Evolutionary conservation across 2,113 vertebrate species (phyloP), one percentile per base, ranked within the genome.

Genomic region (Himantopus leucocephalus): DNA sequence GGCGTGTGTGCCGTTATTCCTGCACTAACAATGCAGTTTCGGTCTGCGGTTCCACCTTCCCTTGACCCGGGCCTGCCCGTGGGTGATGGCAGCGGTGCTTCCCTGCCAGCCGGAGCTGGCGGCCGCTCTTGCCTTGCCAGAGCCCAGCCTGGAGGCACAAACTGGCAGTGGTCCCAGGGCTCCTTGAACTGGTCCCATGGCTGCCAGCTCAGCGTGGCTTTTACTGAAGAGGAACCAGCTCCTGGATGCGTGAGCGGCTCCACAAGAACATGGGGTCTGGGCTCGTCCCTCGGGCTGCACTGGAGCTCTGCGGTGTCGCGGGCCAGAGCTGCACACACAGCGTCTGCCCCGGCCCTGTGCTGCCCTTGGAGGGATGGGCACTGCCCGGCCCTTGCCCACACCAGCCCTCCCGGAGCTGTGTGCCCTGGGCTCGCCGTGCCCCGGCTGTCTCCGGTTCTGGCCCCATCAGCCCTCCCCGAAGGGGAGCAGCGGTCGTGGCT

Each of bases 251-350:
- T 1, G 60, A 20, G 19, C 1, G 0, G 41, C 62, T 41, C 84
- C 0, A 6, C 10, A 3, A 24, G 47, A 29, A 35, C 30, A 1
- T 6, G 0, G 4, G 67, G 29, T 27, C 15, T 47, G 37, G 45
- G 14, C 29, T n/a, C 1, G 3, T 20, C 34, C 45, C 41, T 35
- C 1, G 2, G 55, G 23, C 9, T 3, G 14, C 0, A 4, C 5
- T 13, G 20, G 66, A 15, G 66, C 58, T 64, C 32, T 21, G 35
- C 22, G 8, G 37, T 7, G 7, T 63, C 1, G 0, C 34, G 88
- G 45, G 53, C 59, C 9, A 5, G 27, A 66, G 37, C 37, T 47
- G 62, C 2, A 1, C 41, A 8, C 30, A 7, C 11, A 13, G 47
- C 6, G 11, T 34, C 59, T 22, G 43, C 37, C 45, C 24, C 3